Conservation (phyloP, 2,888 invertebrate species). For the Stegana nigrithorax region DNA sequence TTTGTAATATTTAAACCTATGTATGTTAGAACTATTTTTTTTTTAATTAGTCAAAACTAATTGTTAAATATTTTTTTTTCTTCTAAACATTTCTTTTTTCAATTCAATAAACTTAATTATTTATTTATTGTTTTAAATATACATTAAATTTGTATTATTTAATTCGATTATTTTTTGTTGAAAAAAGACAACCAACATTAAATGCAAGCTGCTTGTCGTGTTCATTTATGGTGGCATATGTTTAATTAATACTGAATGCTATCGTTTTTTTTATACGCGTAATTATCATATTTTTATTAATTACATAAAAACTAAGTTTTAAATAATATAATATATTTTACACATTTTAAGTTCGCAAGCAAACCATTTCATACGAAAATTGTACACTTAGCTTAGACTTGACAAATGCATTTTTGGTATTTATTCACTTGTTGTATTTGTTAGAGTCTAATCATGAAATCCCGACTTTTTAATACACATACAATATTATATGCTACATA, state of each 20-base stretch:
- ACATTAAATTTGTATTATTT: neutral
- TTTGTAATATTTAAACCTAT: too few species aligned
- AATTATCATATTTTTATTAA: neutral
- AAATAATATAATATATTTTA: too few species aligned
- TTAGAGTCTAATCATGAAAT: too few species aligned
- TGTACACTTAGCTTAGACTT: too few species aligned
- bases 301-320: neutral
- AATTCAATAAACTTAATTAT: neutral
- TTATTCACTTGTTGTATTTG: too few species aligned
- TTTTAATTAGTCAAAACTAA: neutral
- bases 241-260: neutral
- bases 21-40: neutral
- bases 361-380: neutral
- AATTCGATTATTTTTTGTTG: neutral
- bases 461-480: too few species aligned
- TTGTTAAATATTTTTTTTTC: neutral
- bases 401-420: conserved; percentile 3
- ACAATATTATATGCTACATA: too few species aligned
- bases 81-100: neutral
- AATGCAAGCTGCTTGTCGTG: neutral
- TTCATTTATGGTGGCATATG: neutral
- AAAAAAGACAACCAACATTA: neutral
- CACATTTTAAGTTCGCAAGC: too few species aligned
- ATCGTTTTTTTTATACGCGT: neutral
- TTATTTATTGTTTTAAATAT: neutral